Conservation (phyloP, 2,113 vertebrate species). For the Brevimyrus niger region DNA sequence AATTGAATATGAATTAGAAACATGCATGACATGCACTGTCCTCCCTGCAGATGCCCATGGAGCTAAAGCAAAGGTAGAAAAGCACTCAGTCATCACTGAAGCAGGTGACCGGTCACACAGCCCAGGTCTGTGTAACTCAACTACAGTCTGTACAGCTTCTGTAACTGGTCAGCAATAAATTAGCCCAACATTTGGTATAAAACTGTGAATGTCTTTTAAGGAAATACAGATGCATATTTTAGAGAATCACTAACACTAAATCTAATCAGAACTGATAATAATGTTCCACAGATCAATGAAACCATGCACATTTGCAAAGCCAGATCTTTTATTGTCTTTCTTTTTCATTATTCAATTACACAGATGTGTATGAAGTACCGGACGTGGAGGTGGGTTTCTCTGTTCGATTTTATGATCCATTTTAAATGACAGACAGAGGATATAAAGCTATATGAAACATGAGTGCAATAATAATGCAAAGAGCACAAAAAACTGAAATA, state of each 20-base stretch:
- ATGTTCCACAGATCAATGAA: neutral
- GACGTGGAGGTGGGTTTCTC: conserved; percentile 60
- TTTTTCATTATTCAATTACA: conserved; percentile 20
- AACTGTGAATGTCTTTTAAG: neutral
- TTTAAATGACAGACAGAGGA: neutral
- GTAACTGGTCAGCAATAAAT: neutral
- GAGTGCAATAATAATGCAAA: neutral
- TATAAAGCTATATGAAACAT: neutral
- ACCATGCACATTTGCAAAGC: neutral
- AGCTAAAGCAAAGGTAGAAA: conserved; percentile 4
- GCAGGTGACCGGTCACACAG: neutral
- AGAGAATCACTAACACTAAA: neutral
- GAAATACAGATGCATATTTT: neutral
- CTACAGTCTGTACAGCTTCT: neutral
- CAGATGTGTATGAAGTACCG: conserved; percentile 68
- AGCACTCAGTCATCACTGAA: neutral
- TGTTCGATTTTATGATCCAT: neutral
- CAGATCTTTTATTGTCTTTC: neutral
- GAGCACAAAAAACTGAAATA: neutral
- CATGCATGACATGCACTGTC: neutral
- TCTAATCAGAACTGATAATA: neutral
- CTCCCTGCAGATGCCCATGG: neutral
- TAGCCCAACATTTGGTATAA: neutral
- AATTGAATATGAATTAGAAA: neutral
- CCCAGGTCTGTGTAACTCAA: conserved; percentile 3